phyloP scores from a whole-genome alignment of 2,888 invertebrate genomes.

The Neuroscelio doddi region DNA sequence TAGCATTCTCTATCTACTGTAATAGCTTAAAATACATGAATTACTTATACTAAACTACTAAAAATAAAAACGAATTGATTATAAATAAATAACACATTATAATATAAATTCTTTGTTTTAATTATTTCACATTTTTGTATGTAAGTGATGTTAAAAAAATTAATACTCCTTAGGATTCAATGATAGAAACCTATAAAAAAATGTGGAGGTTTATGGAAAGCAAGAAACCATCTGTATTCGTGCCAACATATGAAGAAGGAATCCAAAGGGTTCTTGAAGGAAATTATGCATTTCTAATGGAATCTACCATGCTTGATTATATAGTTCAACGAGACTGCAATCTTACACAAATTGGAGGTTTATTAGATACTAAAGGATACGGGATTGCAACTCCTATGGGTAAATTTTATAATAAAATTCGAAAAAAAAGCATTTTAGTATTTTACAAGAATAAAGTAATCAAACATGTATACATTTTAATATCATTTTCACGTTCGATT shows the following conservation, averaged over 20 bases:
- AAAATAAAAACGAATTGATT: too few relatives aligned
- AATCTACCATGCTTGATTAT: constrained; percentile 91
- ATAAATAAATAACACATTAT: too few relatives aligned
- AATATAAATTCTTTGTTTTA: too few relatives aligned
- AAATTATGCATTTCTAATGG: constrained; percentile 92
- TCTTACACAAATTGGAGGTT: constrained; percentile 88
- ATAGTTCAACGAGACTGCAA: constrained; percentile 87
- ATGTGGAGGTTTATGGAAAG: constrained; percentile 90
- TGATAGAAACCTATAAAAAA: constrained; percentile 84
- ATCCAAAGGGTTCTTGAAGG: constrained; percentile 83
- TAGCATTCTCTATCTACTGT: too few relatives aligned
- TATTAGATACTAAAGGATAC: constrained; percentile 87
- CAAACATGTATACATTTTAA: too few relatives aligned
- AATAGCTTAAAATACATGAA: too few relatives aligned
- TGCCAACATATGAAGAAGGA: constrained; percentile 83
- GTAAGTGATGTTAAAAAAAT: too few relatives aligned
- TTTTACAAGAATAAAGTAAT: too few relatives aligned
- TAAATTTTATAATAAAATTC: too few relatives aligned
- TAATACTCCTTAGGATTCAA: constrained; percentile 78
- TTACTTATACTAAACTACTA: too few relatives aligned
- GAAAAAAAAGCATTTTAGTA: too few relatives aligned
- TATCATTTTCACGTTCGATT: too few relatives aligned
- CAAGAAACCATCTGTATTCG: constrained; percentile 81
- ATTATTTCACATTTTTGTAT: not conserved
- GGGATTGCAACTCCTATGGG: constrained; percentile 82